Evolutionary conservation across 1,140 invertebrate species (phyloP).

Genomic region (Apis laboriosa): DNA sequence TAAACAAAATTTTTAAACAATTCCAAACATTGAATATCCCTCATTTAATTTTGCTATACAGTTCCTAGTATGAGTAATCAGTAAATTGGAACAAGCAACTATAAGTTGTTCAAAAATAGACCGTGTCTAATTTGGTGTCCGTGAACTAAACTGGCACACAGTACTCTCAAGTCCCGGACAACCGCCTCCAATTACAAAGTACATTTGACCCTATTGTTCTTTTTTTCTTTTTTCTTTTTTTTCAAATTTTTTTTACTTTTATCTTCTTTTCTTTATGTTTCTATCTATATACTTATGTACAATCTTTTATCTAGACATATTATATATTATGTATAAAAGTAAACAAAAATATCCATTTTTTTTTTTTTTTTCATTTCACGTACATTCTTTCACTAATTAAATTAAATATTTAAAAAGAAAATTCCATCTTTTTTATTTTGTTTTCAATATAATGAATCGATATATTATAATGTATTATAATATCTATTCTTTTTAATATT

Average conservation of each 20-base stretch:
- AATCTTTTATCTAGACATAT: not conserved
- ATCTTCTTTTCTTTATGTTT: not conserved
- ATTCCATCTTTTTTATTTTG: too few species aligned
- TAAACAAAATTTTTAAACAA: not conserved
- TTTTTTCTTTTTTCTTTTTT: not conserved
- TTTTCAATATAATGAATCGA: too few species aligned
- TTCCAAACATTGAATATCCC: constrained; percentile 4
- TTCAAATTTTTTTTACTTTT: not conserved
- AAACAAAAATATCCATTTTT: too few species aligned
- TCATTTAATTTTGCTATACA: not conserved
- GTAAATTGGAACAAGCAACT: constrained; percentile 76
- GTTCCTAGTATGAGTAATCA: constrained; percentile 57
- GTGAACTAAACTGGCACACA: constrained; percentile 77
- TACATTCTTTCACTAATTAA: too few species aligned
- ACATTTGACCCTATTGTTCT: constrained; percentile 38
- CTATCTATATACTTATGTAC: too few species aligned
- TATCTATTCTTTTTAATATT: too few species aligned
- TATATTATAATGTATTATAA: too few species aligned
- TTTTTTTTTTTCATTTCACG: too few species aligned
- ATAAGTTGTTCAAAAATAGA: constrained; percentile 76
- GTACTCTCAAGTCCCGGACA: constrained; percentile 58
- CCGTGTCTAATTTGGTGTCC: constrained; percentile 79
- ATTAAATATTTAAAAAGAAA: too few species aligned
- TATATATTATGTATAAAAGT: not conserved
- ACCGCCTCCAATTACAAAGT: constrained; percentile 54